A percentile compares a stretch with the other conserved stretches of the same genome.
Conservation (phyloP, 1,140 invertebrate species). For the Antheraea pernyi region DNA sequence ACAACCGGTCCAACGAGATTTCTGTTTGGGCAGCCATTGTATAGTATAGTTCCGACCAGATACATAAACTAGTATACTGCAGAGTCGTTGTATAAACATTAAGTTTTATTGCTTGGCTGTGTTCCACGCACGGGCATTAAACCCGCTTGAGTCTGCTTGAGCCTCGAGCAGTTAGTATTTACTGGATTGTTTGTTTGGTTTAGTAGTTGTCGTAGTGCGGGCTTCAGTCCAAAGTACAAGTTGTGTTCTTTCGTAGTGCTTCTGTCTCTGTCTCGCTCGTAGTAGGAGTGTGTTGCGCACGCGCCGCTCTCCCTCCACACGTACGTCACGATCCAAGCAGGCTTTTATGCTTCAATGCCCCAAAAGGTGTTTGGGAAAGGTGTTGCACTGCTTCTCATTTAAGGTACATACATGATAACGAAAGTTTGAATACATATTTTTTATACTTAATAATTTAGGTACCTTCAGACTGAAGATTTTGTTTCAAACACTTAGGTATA, state of each 20-base stretch:
- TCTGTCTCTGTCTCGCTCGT: conserved; percentile 13
- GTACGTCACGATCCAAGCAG: not conserved
- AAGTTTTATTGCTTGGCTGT: conserved; percentile 76
- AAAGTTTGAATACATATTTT: not conserved
- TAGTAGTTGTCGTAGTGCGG: conserved; percentile 32
- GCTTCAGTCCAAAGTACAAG: conserved; percentile 29
- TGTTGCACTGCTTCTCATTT: not conserved
- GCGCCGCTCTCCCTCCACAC: not conserved
- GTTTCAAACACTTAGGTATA: not conserved
- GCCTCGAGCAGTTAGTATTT: conserved; percentile 53
- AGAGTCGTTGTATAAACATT: conserved; percentile 69
- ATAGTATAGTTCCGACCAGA: conserved; percentile 29
- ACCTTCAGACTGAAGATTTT: not conserved
- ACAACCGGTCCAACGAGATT: conserved; percentile 24
- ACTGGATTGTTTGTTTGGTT: conserved; percentile 50
- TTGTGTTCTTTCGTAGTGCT: not conserved
- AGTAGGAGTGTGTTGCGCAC: conserved; percentile 4
- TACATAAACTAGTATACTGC: conserved; percentile 59
- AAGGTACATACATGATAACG: not conserved
- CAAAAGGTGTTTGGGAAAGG: not conserved
- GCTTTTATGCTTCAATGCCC: conserved; percentile 11
- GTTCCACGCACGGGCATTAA: conserved; percentile 69
- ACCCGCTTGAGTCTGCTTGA: conserved; percentile 37
- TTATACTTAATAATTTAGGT: not conserved
- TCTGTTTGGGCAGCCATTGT: conserved; percentile 14